Evolutionary conservation across 2,113 vertebrate genomes (phyloP).

Genomic region (Antennarius striatus): DNA sequence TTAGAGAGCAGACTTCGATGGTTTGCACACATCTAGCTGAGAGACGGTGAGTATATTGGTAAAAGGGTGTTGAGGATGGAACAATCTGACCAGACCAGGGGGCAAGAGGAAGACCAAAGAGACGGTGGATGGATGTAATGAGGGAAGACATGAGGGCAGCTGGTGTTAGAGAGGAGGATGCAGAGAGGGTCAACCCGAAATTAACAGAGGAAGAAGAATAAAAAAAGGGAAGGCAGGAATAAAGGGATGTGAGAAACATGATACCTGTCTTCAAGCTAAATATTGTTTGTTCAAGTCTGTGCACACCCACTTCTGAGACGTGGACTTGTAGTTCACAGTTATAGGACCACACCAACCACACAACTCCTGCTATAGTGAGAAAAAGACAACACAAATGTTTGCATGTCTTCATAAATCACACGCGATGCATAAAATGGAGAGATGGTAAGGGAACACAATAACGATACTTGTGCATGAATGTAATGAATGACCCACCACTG

Average conservation of each 20-base stretch:
- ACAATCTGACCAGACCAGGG: too few species aligned
- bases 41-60: too few species aligned
- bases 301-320: not conserved
- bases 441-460: not conserved
- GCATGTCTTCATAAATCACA: not conserved
- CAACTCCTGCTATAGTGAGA: not conserved
- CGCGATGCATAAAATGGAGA: not conserved
- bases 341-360: too few species aligned
- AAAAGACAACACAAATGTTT: not conserved
- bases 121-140: too few species aligned
- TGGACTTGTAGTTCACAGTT: not conserved
- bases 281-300: not conserved
- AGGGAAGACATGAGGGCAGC: too few species aligned
- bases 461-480: conserved; percentile 54
- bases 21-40: too few species aligned
- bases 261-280: not conserved
- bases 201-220: too few species aligned
- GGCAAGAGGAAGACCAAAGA: too few species aligned
- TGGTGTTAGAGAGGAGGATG: too few species aligned
- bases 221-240: not conserved
- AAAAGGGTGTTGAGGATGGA: too few species aligned
- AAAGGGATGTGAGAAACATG: not conserved
- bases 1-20: too few species aligned
- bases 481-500: conserved; percentile 30
- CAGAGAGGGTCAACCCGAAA: too few species aligned